Percentiles rank a stretch among this genome's conserved stretches.
Conservation (phyloP, 1,140 invertebrate species). For the Cyphomyrmex costatus region DNA sequence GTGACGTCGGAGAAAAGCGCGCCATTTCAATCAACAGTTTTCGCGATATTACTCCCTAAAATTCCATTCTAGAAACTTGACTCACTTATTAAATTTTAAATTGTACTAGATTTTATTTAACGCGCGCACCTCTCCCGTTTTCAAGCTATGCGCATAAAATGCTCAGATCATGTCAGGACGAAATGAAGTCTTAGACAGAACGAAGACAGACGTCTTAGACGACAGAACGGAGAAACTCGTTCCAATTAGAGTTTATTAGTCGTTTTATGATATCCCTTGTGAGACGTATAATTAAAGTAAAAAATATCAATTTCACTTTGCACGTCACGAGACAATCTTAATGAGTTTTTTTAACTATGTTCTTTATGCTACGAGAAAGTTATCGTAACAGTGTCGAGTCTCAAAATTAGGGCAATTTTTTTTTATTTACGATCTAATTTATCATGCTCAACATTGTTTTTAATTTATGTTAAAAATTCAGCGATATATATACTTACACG, state of each 20-base stretch:
- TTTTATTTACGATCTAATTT: neutral
- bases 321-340: conserved; percentile 28
- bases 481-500: neutral
- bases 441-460: neutral
- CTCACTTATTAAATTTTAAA: conserved; percentile 58
- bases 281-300: conserved; percentile 23
- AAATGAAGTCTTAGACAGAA: neutral
- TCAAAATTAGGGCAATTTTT: conserved; percentile 4
- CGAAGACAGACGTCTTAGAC: neutral
- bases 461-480: conserved; percentile 5
- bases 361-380: conserved; percentile 7
- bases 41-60: conserved; percentile 56
- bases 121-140: neutral
- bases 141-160: neutral
- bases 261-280: neutral
- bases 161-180: neutral
- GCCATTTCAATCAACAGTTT: conserved; percentile 58
- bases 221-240: neutral
- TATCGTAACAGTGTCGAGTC: neutral
- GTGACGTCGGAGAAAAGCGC: conserved; percentile 32
- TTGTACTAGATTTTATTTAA: conserved; percentile 46
- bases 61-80: conserved; percentile 40
- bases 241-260: conserved; percentile 37
- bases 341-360: neutral
- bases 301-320: conserved; percentile 21